Base-by-base conservation (phyloP, 2,113 vertebrate genomes). In the Chrysochloris asiatica region DNA sequence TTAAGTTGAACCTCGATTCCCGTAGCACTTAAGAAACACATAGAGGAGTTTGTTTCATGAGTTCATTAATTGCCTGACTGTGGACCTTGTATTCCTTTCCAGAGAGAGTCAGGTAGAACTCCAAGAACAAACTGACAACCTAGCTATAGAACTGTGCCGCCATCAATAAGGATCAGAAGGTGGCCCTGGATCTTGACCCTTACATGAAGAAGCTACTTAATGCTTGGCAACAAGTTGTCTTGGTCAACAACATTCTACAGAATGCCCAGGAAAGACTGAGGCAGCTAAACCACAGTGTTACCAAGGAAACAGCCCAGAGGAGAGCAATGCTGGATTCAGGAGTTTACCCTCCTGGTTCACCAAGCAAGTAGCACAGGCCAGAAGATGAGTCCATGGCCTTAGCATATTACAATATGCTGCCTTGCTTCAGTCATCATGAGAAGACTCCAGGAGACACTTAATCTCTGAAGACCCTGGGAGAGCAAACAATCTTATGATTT, bases 181-280 rank as follows among this genome's bases (percentile, higher is more conserved):
- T 99, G 83, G 98, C 98, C 0, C 97, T 99, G 8, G 99, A 99
- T 67, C 97, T 99, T 22, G 99, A 99, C 21, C 99, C 99, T 1
- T 99, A 99, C 9, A 99, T 99, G 19, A 99, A 99, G 97, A 99
- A 99, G 94, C 98, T 99, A 80, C 98, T 99, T 56, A 99, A 99
- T 26, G 99, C 99, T 1, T 98, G 99, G 59, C 98, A 99, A 1
- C 97, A 99, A 47, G 99, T 99, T 0, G 99, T 99, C 88, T 97
- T 99, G 56, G 99, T 99, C 22, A 99, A 99, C 97, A 99, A 99
- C 96, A 99, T 99, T 87, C 98, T 99, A 73, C 99, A 99, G 97
- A 99, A 99, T 12, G 99, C 99, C 12, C 99, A 99, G 98, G 99
- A 99, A 80, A 97, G 99, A 30, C 97, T 99, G 95, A 96, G 99